These are phyloP conservation scores for Lampropteryx suffumata DNA, from an alignment of 2,888 invertebrate species.

Conservation along the genomic window DNA sequence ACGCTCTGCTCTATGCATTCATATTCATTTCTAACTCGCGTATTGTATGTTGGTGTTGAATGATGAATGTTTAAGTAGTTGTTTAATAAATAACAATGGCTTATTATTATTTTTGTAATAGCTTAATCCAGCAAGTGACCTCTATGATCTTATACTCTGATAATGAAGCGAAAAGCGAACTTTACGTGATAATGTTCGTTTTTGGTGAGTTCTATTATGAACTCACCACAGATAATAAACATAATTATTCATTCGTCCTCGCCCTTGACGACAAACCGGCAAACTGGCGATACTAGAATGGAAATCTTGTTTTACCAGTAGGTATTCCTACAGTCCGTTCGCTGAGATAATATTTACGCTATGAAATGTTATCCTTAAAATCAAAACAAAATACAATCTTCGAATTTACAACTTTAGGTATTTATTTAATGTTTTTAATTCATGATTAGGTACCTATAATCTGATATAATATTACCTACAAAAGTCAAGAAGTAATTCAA, in stretches of 20 bases:
- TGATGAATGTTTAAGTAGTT: too few species aligned
- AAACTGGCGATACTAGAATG: slow-evolving; percentile 47
- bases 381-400: too few species aligned
- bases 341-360: slow-evolving; percentile 26
- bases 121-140: too few species aligned
- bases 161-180: slow-evolving; percentile 3
- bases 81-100: too few species aligned
- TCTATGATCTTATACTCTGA: too few species aligned
- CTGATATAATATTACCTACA: slow-evolving; percentile 31
- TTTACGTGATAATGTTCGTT: neutral
- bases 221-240: neutral
- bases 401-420: neutral
- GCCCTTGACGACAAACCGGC: slow-evolving; percentile 54
- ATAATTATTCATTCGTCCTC: slow-evolving; percentile 44
- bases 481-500: slow-evolving; percentile 67
- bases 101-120: too few species aligned
- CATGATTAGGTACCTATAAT: slow-evolving; percentile 15
- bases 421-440: neutral
- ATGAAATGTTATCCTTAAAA: slow-evolving; percentile 4
- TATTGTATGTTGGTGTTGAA: too few species aligned
- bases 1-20: too few species aligned
- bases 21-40: too few species aligned
- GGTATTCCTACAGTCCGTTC: slow-evolving; percentile 31
- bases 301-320: slow-evolving; percentile 46
- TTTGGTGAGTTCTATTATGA: neutral